phyloP scores from a whole-genome alignment of 2,888 invertebrate species.

The Calliphora vomitoria region DNA sequence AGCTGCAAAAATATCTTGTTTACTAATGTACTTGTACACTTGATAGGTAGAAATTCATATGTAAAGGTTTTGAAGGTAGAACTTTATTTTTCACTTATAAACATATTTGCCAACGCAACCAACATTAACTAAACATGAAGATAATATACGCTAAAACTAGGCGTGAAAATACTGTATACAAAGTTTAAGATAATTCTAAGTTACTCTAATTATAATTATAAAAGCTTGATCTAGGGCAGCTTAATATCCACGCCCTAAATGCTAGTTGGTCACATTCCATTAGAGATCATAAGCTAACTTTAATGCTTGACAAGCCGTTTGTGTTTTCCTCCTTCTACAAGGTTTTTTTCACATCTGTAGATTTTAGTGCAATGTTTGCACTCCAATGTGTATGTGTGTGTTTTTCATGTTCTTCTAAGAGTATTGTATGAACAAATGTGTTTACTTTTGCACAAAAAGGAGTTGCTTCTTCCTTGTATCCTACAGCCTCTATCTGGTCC shows the following conservation, averaged over 20 bases:
- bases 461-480: background rate
- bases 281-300: background rate
- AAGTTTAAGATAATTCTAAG: too few relatives aligned
- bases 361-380: slow-evolving; percentile 15
- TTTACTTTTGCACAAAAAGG: slow-evolving; percentile 11
- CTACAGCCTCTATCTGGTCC: background rate
- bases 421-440: background rate
- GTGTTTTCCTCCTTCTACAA: background rate
- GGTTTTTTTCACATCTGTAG: background rate
- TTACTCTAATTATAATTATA: too few relatives aligned
- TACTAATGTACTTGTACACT: slow-evolving; percentile 56
- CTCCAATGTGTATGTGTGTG: background rate
- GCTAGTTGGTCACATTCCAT: slow-evolving; percentile 42
- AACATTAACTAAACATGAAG: background rate
- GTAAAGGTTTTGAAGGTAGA: background rate
- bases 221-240: too few relatives aligned
- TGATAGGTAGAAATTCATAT: slow-evolving; percentile 11
- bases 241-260: too few relatives aligned
- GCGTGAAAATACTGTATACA: too few relatives aligned
- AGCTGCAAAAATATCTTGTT: slow-evolving; percentile 45
- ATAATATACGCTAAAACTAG: too few relatives aligned
- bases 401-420: slow-evolving; percentile 12
- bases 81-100: background rate
- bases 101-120: background rate
- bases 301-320: slow-evolving; percentile 33